Conservation (phyloP, 1,140 invertebrate species). For the Philotrypesis tridentata region DNA sequence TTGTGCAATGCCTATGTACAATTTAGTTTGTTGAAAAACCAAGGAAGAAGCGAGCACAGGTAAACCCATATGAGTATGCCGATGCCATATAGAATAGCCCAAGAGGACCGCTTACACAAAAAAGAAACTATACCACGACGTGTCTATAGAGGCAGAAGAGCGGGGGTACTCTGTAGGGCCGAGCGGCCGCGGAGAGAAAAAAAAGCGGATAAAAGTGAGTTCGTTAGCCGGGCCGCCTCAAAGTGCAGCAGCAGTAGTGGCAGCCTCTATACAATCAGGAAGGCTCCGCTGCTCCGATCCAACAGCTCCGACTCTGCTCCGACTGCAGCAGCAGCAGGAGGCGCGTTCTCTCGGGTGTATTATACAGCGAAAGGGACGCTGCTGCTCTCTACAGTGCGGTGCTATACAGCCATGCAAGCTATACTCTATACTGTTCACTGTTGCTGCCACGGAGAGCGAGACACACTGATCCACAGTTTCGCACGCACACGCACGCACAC, state of each 20-base stretch:
- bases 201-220: slow-evolving; percentile 25
- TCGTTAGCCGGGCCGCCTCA: not conserved
- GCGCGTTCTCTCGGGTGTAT: not conserved
- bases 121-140: not conserved
- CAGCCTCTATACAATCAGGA: no score
- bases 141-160: not conserved
- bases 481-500: not conserved
- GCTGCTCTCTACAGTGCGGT: slow-evolving; percentile 23
- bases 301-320: no score
- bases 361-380: slow-evolving; percentile 26
- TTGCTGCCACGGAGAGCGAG: slow-evolving; percentile 1
- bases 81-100: slow-evolving; percentile 1
- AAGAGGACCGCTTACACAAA: not conserved
- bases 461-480: not conserved
- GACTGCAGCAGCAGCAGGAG: not conserved
- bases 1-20: no score
- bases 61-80: not conserved
- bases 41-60: not conserved
- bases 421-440: slow-evolving; percentile 40
- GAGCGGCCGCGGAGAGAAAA: no score
- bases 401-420: no score
- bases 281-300: no score
- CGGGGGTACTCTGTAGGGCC: not conserved
- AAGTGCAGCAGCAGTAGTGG: not conserved
- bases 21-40: no score